Evolutionary conservation across 2,888 invertebrate genomes (phyloP), one percentile per base, ranked within the genome.

Genomic region (Pammene aurita): DNA sequence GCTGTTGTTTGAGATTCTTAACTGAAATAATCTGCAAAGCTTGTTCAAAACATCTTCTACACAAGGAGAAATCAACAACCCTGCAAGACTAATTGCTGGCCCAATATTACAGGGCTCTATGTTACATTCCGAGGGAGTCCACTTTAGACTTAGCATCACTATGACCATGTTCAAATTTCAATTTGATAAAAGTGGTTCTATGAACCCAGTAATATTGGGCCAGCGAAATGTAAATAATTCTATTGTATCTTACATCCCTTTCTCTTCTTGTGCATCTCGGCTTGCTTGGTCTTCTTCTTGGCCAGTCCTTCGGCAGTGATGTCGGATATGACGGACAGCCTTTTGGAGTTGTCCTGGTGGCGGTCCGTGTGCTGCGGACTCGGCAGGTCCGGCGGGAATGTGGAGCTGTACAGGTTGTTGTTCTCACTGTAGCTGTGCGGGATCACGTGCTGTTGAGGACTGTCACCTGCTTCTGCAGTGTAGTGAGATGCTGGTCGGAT

Each of bases 241-340:
- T 82, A 92, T 74, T 92, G 92, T 77, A 92, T 92, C 72, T 90
- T 91, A 75, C 92, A 92, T 66, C 92, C 92, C 72, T 85, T 89
- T 73, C 87, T 80, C 75, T 92, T 92, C 75, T 92, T 91, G 46
- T 85, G 85, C 75, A 86, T 77, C 58, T 87, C 86, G 42, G 84
- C 87, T 77, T 90, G 87, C 75, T 91, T 92, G 61, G 75, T 88
- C 72, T 90, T 90, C 72, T 89, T 92, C 76, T 91, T 92, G 14
- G 87, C 89, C 5, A 91, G 76, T 9, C 87, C 89, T 74, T 92
- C 92, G 26, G 89, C 87, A 18, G 91, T 92, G 61, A 92, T 92
- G 70, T 92, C 92, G 7, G 92, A 92, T 77, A 91, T 89, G 1
- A 92, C 92, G 1, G 92, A 92, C 46, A 90, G 79, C 62, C 92